Conservation (phyloP, 2,888 invertebrate genomes). For the Xestia c-nigrum region DNA sequence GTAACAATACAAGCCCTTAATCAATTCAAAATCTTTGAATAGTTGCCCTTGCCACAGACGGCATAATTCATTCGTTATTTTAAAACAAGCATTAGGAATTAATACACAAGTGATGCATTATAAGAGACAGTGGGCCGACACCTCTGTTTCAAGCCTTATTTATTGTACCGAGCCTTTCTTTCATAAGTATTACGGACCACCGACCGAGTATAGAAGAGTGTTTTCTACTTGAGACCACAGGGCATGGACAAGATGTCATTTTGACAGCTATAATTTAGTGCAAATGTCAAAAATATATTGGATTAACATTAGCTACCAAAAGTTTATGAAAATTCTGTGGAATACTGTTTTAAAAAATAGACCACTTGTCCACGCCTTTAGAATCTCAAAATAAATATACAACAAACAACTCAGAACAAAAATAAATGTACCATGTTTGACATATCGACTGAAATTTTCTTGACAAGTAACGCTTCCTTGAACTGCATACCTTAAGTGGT, state of each 20-base stretch:
- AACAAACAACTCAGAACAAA: not conserved
- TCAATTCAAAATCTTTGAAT: constrained; percentile 59
- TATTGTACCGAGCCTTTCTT: constrained; percentile 79
- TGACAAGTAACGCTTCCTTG: not conserved
- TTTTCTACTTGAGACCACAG: constrained; percentile 66
- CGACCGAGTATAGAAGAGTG: constrained; percentile 72
- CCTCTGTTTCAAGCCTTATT: constrained; percentile 80
- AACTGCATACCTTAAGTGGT: not conserved
- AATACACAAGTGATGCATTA: constrained; percentile 80
- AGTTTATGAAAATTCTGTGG: rapidly evolving
- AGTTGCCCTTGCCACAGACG: constrained; percentile 54
- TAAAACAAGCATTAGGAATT: constrained; percentile 74
- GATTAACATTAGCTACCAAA: no score
- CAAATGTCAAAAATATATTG: not conserved
- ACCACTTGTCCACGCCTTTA: not conserved
- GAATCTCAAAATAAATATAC: not conserved
- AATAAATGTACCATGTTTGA: not conserved
- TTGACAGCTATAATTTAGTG: not conserved
- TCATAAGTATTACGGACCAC: constrained; percentile 79
- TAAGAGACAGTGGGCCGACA: constrained; percentile 78
- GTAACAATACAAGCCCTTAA: constrained; percentile 53
- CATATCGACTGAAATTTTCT: not conserved
- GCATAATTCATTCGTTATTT: constrained; percentile 68
- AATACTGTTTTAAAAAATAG: not conserved
- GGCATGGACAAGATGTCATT: no score